These are phyloP conservation scores for Trichosurus vulpecula DNA, from an alignment of 2,797 vertebrate species.

Conservation along the genomic window DNA sequence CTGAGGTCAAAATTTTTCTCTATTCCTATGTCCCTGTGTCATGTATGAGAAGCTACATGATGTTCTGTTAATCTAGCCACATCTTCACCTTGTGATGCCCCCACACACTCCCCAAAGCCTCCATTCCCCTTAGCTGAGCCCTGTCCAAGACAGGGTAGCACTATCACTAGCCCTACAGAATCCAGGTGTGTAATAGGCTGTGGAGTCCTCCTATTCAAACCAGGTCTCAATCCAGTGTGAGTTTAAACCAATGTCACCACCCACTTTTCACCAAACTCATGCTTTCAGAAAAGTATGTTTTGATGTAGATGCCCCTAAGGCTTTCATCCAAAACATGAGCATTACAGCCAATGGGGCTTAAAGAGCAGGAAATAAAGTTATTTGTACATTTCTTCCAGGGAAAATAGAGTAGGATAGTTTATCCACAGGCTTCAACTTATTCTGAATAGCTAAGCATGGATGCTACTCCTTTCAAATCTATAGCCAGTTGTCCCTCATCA, in stretches of 20 bases:
- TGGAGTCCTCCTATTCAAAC: rapidly evolving
- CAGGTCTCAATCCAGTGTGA: not conserved
- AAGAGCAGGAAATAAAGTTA: not conserved
- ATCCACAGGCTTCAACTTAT: not conserved
- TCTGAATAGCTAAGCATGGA: not conserved
- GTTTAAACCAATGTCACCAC: not conserved
- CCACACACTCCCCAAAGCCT: not conserved
- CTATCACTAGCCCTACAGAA: not conserved
- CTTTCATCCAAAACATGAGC: not conserved
- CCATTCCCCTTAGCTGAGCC: not conserved
- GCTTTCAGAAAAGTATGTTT: not conserved
- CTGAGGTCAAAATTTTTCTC: not conserved
- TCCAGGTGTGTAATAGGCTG: not conserved
- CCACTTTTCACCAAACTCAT: not conserved
- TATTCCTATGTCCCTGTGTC: not conserved
- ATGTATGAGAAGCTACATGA: not conserved
- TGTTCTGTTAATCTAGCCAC: not conserved
- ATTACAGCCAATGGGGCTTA: not conserved
- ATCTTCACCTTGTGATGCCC: not conserved
- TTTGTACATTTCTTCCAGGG: not conserved
- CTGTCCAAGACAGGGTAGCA: not conserved
- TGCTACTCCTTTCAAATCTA: not conserved
- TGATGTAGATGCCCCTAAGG: not conserved
- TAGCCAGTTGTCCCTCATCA: not conserved
- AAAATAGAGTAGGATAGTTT: not conserved